Evolutionary conservation across 1,140 invertebrate genomes (phyloP).

Genomic region (Colletes latitarsis): DNA sequence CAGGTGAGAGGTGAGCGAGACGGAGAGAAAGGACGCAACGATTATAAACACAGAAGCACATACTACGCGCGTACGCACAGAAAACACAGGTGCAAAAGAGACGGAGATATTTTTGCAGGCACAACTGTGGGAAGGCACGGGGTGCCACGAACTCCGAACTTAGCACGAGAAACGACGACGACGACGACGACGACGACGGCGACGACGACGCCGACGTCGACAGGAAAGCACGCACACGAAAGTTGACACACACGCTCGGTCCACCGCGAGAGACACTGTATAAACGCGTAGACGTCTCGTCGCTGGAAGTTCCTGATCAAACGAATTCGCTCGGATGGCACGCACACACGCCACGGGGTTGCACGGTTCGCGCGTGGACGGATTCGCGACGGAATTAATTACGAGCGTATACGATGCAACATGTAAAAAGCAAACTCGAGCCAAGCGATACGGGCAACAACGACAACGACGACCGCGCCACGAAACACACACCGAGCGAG

Average conservation of each 20-base stretch:
- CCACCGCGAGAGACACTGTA: slow-evolving; percentile 10
- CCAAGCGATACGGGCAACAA: slow-evolving; percentile 5
- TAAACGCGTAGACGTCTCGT: slow-evolving; percentile 20
- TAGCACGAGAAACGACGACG: slow-evolving; percentile 14
- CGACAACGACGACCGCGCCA: slow-evolving; percentile 42
- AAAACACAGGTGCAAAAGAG: slow-evolving; percentile 30
- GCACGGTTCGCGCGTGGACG: slow-evolving; percentile 53
- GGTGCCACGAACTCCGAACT: slow-evolving; percentile 9
- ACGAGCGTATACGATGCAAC: slow-evolving; percentile 32
- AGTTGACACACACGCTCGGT: slow-evolving; percentile 52
- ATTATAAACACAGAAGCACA: slow-evolving; percentile 65
- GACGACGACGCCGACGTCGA: slow-evolving; percentile 38
- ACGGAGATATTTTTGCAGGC: slow-evolving; percentile 12
- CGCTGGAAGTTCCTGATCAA: slow-evolving; percentile 9
- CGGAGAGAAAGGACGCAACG: slow-evolving; percentile 65
- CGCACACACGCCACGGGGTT: background rate
- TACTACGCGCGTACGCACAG: slow-evolving; percentile 46
- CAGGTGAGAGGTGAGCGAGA: slow-evolving; percentile 63
- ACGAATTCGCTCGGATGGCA: slow-evolving; percentile 6
- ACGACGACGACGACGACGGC: slow-evolving; percentile 10
- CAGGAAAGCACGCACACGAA: slow-evolving; percentile 48
- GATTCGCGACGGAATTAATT: slow-evolving; percentile 69
- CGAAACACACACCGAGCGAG: slow-evolving; percentile 76
- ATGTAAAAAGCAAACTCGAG: slow-evolving; percentile 37
- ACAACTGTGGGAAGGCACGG: slow-evolving; percentile 10